Conservation (phyloP, 2,113 vertebrate species). For the Gymnobelideus leadbeateri region DNA sequence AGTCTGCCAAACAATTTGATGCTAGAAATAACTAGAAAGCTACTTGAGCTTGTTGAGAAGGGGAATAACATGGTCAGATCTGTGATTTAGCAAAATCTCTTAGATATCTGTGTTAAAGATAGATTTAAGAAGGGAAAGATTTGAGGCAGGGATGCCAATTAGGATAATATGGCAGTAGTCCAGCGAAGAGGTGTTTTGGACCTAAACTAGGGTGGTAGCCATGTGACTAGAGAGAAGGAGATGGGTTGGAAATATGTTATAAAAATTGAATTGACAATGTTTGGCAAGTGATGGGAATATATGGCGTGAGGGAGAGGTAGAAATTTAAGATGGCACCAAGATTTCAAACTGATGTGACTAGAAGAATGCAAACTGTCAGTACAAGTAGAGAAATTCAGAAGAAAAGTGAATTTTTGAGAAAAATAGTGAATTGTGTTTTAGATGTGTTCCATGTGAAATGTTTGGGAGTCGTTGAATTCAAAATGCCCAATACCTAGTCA, state of each 20-base stretch:
- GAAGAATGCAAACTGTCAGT: neutral
- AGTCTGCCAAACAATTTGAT: neutral
- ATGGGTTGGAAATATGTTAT: neutral
- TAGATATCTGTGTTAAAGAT: neutral
- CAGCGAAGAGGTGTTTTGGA: neutral
- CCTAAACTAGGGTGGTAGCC: neutral
- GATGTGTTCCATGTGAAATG: neutral
- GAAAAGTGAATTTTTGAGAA: neutral
- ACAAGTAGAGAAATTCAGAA: neutral
- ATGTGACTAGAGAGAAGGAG: neutral
- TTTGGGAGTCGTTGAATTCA: neutral
- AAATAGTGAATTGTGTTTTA: neutral
- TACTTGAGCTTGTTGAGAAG: neutral
- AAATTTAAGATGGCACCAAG: neutral
- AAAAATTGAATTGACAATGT: neutral
- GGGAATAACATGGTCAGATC: neutral
- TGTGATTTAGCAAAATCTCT: neutral
- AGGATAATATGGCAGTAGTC: neutral
- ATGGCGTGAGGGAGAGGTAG: neutral
- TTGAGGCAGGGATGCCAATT: neutral
- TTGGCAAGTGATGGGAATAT: neutral
- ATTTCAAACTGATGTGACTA: neutral
- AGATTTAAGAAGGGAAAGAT: neutral
- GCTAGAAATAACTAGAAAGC: neutral
- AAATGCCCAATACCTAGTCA: neutral